These are phyloP conservation scores for Zaprionus nigranus DNA, from an alignment of 1,140 invertebrate genomes.

Conservation along the genomic window DNA sequence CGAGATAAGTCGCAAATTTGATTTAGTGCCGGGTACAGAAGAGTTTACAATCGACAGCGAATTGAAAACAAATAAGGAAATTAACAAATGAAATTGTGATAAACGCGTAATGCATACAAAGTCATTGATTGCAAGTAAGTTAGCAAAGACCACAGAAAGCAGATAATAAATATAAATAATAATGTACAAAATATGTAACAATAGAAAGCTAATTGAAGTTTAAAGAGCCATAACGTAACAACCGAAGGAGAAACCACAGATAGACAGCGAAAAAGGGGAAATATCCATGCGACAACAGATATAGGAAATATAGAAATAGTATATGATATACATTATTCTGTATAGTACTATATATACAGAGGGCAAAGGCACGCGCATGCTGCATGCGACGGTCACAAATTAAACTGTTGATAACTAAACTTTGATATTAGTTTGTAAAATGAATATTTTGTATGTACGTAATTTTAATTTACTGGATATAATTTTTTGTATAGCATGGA, in stretches of 20 bases:
- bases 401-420: conserved; percentile 87
- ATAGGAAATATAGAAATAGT: conserved; percentile 36
- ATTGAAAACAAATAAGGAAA: conserved; percentile 56
- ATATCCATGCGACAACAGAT: conserved; percentile 32
- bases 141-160: conserved; percentile 54
- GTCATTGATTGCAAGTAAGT: conserved; percentile 74
- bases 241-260: conserved; percentile 28
- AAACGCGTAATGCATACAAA: conserved; percentile 70
- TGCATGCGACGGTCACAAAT: conserved; percentile 73
- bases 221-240: conserved; percentile 51
- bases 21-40: not conserved
- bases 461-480: conserved; percentile 68
- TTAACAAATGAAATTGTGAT: conserved; percentile 76
- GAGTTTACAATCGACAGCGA: conserved; percentile 28
- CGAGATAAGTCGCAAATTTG: conserved; percentile 30
- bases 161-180: conserved; percentile 34
- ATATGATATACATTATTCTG: conserved; percentile 44
- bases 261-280: conserved; percentile 18
- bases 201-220: conserved; percentile 32
- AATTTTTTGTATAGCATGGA: conserved; percentile 52
- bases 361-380: conserved; percentile 83
- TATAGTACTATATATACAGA: conserved; percentile 56
- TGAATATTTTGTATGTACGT: conserved; percentile 72
- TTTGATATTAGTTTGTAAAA: conserved; percentile 93
- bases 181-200: conserved; percentile 17